phyloP scores from a whole-genome alignment of 2,113 vertebrate species.

The Syngnathoides biaculeatus region DNA sequence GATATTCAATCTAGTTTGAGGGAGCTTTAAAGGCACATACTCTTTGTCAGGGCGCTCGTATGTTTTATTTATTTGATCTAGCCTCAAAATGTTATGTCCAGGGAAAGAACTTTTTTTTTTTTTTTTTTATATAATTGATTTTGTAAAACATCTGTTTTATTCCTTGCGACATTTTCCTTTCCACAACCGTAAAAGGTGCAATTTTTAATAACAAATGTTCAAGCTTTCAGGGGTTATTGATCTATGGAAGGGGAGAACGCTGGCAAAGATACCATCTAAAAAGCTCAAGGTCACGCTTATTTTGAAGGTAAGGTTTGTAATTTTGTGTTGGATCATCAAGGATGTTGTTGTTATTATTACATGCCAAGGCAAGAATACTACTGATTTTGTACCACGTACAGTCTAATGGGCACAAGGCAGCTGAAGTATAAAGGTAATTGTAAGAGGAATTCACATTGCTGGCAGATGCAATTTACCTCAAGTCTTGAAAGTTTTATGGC shows the following conservation, averaged over 20 bases:
- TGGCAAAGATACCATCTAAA: background rate
- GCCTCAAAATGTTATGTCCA: background rate
- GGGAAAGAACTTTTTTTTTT: background rate
- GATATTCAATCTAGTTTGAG: background rate
- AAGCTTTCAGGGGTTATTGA: background rate
- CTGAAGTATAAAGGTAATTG: background rate
- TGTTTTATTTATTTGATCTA: background rate
- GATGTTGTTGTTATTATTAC: no score
- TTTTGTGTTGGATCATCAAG: no score
- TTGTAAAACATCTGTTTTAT: background rate
- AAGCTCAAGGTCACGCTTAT: background rate
- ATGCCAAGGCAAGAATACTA: background rate
- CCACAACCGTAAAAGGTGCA: background rate
- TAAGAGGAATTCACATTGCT: background rate
- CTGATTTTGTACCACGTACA: background rate
- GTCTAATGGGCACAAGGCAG: background rate
- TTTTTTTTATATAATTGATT: no score
- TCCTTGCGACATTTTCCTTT: background rate
- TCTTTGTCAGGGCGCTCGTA: background rate
- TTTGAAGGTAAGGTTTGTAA: background rate
- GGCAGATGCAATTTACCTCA: background rate
- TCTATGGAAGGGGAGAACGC: background rate
- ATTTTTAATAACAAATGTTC: background rate
- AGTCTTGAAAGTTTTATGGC: no score
- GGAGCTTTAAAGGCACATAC: background rate